Conservation (phyloP, 2,797 vertebrate genomes). For the Syngnathus rostellatus region DNA sequence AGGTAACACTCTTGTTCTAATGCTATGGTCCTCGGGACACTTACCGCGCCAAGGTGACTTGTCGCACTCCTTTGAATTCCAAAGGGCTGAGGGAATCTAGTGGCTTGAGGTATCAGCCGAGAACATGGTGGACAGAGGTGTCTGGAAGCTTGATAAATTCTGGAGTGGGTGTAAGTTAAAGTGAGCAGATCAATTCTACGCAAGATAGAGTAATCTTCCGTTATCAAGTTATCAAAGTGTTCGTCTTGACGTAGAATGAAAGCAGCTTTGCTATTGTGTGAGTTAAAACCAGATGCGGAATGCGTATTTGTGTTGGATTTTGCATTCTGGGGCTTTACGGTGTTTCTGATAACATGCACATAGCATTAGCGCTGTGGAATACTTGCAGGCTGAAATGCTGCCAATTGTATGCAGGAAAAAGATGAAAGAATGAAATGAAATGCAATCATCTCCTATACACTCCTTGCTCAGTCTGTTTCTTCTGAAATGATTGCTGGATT, state of each 20-base stretch:
- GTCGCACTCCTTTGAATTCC: slow-evolving; percentile 37
- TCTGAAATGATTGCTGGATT: too few relatives aligned
- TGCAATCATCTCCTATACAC: too few relatives aligned
- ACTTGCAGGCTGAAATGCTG: too few relatives aligned
- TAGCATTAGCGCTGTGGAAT: too few relatives aligned
- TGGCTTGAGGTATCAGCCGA: slow-evolving; percentile 25
- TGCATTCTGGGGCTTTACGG: slow-evolving; percentile 13
- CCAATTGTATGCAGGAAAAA: too few relatives aligned
- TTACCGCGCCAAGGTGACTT: slow-evolving; percentile 24
- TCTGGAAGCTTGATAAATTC: slow-evolving; percentile 41
- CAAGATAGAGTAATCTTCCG: slow-evolving; percentile 26
- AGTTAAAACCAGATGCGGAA: slow-evolving; percentile 26
- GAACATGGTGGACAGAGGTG: slow-evolving; percentile 45
- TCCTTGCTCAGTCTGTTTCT: too few relatives aligned
- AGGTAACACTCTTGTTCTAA: slow-evolving; percentile 45
- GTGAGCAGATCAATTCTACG: slow-evolving; percentile 31
- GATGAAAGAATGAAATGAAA: too few relatives aligned
- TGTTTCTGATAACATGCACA: slow-evolving; percentile 17
- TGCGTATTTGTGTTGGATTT: slow-evolving; percentile 22
- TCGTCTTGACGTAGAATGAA: slow-evolving; percentile 46
- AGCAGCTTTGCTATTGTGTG: slow-evolving; percentile 28
- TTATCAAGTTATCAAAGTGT: slow-evolving; percentile 31
- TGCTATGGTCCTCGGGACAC: slow-evolving; percentile 27
- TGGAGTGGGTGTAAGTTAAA: slow-evolving; percentile 32
- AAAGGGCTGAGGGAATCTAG: slow-evolving; percentile 50